Evolutionary conservation across 2,888 invertebrate species (phyloP), one percentile per base, ranked within the genome.

Genomic region (Drosophila rellima): DNA sequence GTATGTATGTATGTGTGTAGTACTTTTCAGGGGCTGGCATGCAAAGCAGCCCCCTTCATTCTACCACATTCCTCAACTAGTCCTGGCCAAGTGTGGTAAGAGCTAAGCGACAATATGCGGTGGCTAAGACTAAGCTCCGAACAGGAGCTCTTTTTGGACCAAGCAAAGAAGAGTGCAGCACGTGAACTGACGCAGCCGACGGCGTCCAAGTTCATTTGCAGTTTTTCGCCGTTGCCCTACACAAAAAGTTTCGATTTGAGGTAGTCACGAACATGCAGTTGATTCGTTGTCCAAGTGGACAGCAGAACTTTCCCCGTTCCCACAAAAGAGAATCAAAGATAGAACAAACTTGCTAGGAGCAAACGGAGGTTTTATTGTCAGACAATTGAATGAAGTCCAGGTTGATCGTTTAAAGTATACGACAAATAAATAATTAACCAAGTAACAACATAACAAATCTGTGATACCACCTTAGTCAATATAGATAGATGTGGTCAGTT

Each of bases 181-280:
- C 65, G 69, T 70, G 63, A 75, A 47, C 71, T 40, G 64, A 50
- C 54, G 80, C 63, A 82, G 67, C 42, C 65, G 69, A 31, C 55
- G 67, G 67, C 63, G 31, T 62, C 75, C 79, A 67, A 88, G 82
- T 82, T 87, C 82, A 88, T 78, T 88, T 88, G 68, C 82, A 88
- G 74, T 81, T 88, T 71, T 83, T 82, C 74, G 64, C 64, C 57
- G 50, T 60, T 74, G 60, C 77, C 50, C 80, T 73, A 52, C 59
- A 71, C 70, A 50, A 42, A 42, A 72, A 57, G 26, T 70, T 72
- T 31, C 23, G 37, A 59, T 51, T 62, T 45, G 42, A 56, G 78
- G 78, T 44, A 45, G 73, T 66, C 62, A 78, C 74, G 74, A 74
- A 77, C 62, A 42, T 56, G 59, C 72, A 77, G 52, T 31, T 71